Conservation (phyloP, 2,113 vertebrate species). For the Glaucidium brasilianum region DNA sequence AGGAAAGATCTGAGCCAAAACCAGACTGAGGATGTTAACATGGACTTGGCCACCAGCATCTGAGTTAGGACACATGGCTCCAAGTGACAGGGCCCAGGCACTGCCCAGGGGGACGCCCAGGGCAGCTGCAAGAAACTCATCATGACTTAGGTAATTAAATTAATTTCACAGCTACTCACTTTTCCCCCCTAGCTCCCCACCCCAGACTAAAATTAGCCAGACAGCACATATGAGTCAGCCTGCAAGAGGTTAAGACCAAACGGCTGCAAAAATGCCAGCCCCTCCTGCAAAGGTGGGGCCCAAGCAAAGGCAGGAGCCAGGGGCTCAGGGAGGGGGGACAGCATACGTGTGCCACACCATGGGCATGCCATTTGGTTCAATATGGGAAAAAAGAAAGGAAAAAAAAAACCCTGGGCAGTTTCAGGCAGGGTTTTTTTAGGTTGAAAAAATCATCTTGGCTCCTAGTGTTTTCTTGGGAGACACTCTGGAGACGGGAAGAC, state of each 20-base stretch:
- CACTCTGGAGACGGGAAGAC: background rate
- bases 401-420: background rate
- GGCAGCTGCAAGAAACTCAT: slow-evolving; percentile 31
- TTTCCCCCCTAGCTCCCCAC: slow-evolving; percentile 12
- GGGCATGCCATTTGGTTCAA: background rate
- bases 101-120: background rate
- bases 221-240: slow-evolving; percentile 45
- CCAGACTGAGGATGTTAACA: background rate
- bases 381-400: background rate
- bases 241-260: slow-evolving; percentile 38
- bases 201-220: slow-evolving; percentile 61
- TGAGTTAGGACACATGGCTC: background rate
- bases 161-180: slow-evolving; percentile 55
- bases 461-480: background rate
- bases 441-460: background rate
- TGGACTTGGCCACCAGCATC: background rate
- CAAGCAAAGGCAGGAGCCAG: background rate
- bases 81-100: background rate
- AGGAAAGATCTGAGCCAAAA: background rate
- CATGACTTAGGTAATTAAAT: slow-evolving; percentile 49
- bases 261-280: background rate
- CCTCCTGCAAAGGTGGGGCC: background rate
- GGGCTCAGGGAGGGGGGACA: background rate
- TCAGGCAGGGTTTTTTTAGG: background rate
- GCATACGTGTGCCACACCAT: background rate